A percentile compares a stretch with the other conserved stretches of the same genome.
phyloP scores from a whole-genome alignment of 2,797 vertebrate genomes.

The Poecilia gillii region DNA sequence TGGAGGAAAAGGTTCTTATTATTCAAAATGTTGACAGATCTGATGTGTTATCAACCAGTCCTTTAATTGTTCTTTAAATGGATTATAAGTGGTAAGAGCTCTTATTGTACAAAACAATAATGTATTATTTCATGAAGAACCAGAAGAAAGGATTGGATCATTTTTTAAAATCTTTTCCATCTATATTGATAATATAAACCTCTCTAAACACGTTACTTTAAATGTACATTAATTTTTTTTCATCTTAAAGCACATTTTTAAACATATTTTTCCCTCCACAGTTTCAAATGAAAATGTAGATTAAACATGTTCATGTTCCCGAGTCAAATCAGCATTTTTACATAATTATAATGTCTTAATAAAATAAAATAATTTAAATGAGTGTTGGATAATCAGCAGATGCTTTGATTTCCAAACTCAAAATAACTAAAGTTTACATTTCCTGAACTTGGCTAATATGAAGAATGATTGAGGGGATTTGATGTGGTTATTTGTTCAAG shows the following conservation, averaged over 20 bases:
- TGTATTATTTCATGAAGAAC: not conserved
- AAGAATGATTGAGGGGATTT: not conserved
- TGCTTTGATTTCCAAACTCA: not conserved
- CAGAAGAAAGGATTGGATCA: not conserved
- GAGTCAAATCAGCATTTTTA: not conserved
- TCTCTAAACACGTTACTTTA: not conserved
- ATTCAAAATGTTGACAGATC: too few relatives aligned
- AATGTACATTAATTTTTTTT: not conserved
- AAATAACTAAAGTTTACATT: not conserved
- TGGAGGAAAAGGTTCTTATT: too few relatives aligned
- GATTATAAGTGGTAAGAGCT: too few relatives aligned
- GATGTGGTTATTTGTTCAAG: not conserved
- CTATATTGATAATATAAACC: not conserved
- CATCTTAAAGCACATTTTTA: not conserved
- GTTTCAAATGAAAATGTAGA: not conserved
- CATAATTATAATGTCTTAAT: not conserved
- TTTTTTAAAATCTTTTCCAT: not conserved
- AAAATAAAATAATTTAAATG: not conserved
- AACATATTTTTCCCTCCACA: not conserved
- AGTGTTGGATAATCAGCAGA: not conserved
- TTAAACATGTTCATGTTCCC: not conserved
- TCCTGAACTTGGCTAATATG: not conserved
- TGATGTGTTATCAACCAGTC: too few relatives aligned
- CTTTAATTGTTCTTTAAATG: too few relatives aligned
- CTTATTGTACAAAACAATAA: not conserved